Percentiles rank a stretch among this genome's conserved stretches.
Conservation (phyloP, 1,140 invertebrate species). For the Drosophila murphyi region DNA sequence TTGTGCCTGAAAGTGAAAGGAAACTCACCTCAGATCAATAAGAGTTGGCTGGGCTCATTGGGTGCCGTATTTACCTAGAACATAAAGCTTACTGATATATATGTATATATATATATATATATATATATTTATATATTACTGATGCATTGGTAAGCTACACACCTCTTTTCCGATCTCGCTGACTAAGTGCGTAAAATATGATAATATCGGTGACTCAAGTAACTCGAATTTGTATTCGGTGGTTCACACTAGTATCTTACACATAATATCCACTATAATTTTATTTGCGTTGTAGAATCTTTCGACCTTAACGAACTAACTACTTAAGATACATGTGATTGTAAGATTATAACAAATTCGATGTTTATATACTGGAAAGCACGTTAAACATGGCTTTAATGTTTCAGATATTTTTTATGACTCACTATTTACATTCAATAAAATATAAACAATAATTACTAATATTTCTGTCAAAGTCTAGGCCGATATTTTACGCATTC, state of each 20-base stretch:
- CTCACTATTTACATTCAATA: neutral
- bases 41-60: no score
- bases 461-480: neutral
- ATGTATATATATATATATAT: neutral
- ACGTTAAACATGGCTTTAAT: neutral
- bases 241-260: constrained; percentile 11
- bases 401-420: neutral
- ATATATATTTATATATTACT: neutral
- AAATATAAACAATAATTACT: neutral
- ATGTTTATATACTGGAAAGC: neutral
- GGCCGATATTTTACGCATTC: neutral
- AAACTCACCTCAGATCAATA: no score
- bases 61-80: neutral
- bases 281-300: no score
- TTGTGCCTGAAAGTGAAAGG: no score
- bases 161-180: constrained; percentile 7
- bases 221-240: constrained; percentile 11
- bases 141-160: neutral
- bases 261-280: neutral
- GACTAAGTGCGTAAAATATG: constrained; percentile 21
- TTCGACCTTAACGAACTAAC: no score
- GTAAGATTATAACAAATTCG: no score
- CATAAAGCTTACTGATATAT: neutral
- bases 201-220: constrained; percentile 27
- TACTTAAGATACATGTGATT: no score